phyloP scores from a whole-genome alignment of 1,140 invertebrate species.

The Drosophila dunni region DNA sequence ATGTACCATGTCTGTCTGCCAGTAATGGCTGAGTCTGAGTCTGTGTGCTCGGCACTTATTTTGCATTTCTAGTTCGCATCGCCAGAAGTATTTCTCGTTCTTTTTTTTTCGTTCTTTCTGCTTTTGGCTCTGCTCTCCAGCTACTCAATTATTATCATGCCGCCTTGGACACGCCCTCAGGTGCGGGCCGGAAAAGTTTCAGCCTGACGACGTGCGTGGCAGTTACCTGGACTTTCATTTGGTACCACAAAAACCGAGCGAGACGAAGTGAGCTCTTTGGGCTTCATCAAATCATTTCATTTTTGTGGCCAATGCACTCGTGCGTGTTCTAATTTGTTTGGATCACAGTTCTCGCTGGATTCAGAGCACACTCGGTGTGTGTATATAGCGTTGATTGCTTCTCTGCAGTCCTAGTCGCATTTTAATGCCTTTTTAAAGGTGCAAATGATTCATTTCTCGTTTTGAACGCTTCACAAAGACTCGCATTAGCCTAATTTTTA shows the following conservation, averaged over 20 bases:
- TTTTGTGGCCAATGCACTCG: constrained; percentile 71
- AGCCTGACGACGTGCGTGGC: constrained; percentile 46
- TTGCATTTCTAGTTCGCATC: constrained; percentile 59
- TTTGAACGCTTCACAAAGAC: constrained; percentile 17
- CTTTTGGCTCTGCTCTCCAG: constrained; percentile 14
- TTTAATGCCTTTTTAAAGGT: constrained; percentile 73
- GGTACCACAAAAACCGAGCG: not conserved
- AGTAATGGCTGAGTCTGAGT: constrained; percentile 46
- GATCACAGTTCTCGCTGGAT: constrained; percentile 5
- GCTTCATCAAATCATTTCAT: constrained; percentile 70
- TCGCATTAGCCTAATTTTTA: constrained; percentile 53
- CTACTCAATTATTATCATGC: constrained; percentile 79
- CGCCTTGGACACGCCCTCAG: constrained; percentile 31
- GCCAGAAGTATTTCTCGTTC: constrained; percentile 32
- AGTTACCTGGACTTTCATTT: constrained; percentile 17
- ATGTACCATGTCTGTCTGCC: constrained; percentile 33
- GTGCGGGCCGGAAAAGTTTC: constrained; percentile 45
- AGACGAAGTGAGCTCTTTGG: not conserved
- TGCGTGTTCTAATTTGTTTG: constrained; percentile 78
- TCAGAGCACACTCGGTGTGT: constrained; percentile 12
- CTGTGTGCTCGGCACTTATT: constrained; percentile 42
- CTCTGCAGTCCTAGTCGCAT: constrained; percentile 36
- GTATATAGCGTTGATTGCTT: constrained; percentile 62
- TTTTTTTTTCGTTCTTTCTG: constrained; percentile 25
- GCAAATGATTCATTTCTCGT: constrained; percentile 55